Conservation (phyloP, 2,113 vertebrate genomes). For the Mixornis gularis region DNA sequence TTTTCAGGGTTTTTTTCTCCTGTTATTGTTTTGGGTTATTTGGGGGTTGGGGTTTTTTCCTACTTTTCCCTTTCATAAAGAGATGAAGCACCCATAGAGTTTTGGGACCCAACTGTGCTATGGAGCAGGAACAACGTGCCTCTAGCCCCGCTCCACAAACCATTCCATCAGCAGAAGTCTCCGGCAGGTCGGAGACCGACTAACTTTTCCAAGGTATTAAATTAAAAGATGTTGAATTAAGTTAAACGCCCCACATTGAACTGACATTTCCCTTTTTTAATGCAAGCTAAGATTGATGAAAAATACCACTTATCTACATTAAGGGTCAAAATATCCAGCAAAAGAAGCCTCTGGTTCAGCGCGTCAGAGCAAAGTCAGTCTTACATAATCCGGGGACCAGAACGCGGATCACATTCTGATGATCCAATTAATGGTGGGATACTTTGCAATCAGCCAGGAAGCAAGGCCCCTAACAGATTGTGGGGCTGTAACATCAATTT, state of each 20-base stretch:
- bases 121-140: not conserved
- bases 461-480: conserved; percentile 89
- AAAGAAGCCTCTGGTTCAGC: conserved; percentile 76
- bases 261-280: conserved; percentile 82
- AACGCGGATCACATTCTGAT: conserved; percentile 96
- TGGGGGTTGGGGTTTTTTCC: not conserved
- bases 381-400: conserved; percentile 90
- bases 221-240: conserved; percentile 83
- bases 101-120: conserved; percentile 1
- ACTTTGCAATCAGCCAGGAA: conserved; percentile 85
- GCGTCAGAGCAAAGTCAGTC: conserved; percentile 89
- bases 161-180: conserved; percentile 73
- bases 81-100: not conserved
- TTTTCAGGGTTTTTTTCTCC: rapidly evolving
- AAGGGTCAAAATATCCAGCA: conserved; percentile 84
- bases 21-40: not conserved
- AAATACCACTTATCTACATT: conserved; percentile 98
- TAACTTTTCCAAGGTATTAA: conserved; percentile 82
- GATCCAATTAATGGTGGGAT: conserved; percentile 96
- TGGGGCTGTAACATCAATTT: conserved; percentile 95
- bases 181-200: conserved; percentile 62
- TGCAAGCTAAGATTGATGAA: conserved; percentile 87
- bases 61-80: not conserved
- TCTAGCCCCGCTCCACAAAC: conserved; percentile 39
- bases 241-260: conserved; percentile 77